A percentile compares a stretch with the other conserved stretches of the same genome.
These are phyloP conservation scores for Latrodectus geometricus DNA, from an alignment of 1,140 invertebrate genomes.

Conservation along the genomic window DNA sequence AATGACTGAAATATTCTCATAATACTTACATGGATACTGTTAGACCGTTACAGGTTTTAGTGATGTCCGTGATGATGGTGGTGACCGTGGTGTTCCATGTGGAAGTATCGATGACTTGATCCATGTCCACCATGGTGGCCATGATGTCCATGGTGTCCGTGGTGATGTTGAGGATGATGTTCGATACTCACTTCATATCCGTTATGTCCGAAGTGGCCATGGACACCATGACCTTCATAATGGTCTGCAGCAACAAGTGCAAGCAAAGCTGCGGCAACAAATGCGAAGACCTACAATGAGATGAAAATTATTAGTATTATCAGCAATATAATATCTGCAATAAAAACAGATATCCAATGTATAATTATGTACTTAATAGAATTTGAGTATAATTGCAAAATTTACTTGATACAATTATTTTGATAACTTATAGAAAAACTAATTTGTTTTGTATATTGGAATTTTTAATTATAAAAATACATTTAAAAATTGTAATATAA, in stretches of 20 bases:
- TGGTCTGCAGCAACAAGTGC: background rate
- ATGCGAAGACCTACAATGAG: background rate
- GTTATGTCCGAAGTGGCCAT: constrained; percentile 5
- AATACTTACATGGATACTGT: too few species aligned
- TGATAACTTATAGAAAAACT: too few species aligned
- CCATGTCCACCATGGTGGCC: constrained; percentile 16
- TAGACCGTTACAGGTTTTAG: too few species aligned
- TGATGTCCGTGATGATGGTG: background rate
- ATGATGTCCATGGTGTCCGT: constrained; percentile 26
- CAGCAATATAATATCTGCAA: too few species aligned
- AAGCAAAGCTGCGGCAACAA: background rate
- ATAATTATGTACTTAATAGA: too few species aligned
- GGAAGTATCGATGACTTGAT: constrained; percentile 32
- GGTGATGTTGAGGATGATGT: constrained; percentile 22
- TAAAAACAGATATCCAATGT: too few species aligned
- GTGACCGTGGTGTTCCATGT: constrained; percentile 22
- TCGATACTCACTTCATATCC: constrained; percentile 33
- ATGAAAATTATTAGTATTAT: background rate
- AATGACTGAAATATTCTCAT: too few species aligned
- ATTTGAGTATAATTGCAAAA: too few species aligned
- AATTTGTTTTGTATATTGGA: too few species aligned
- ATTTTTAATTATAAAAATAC: too few species aligned
- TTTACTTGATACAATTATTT: too few species aligned
- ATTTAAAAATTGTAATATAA: too few species aligned
- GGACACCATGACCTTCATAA: constrained; percentile 11